Base-by-base conservation (phyloP, 2,888 invertebrate species). In the Agrochola circellaris region DNA sequence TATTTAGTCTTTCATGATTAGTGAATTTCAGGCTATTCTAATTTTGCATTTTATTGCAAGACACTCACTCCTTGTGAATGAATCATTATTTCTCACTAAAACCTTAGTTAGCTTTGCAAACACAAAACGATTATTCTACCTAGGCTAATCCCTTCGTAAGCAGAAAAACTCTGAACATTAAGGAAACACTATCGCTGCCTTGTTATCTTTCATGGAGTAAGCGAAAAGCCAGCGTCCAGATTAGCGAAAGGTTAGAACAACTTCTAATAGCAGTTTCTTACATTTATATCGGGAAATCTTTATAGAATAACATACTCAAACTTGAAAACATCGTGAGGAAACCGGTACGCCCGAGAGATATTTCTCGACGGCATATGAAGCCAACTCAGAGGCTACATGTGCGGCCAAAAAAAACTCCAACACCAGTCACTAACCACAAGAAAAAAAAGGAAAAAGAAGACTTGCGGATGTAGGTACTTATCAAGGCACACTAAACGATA, bases 81-180 rank as follows among this genome's bases (percentile, higher is more conserved):
- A 42, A 38, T 20, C 6, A 51, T 61, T 30, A 38, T 23, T 34
- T 20, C 3, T 34, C 13, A 42, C 13, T 2, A 26, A 34, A 68
- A 15, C 17, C 0, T 62, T 58, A 9, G 20, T 9, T 42, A 45
- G 7, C 9, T 34, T 1, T 45, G n/a, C 30, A n/a, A 48, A 54
- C 48, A 80, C 17, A 56, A 56, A 58, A 13, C 7, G 23, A 42
- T 71, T 34, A 64, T 60, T 65, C 48, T 42, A 60, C 45, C 34
- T 61, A 56, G n/a, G 11, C 23, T 34, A 67, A 64, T 72, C 15
- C n/a, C 54, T 66, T 51, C n/a, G 83, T 69, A 65, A 76, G 77
- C 61, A 82, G 45, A 82, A 82, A 85, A 69, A 70, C 42, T 67
- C n/a, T 1, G 48, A 69, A 86, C 68, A 72, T 77, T 70, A 69